Conservation (phyloP, 2,888 invertebrate genomes). For the Agriopis leucophaearia region DNA sequence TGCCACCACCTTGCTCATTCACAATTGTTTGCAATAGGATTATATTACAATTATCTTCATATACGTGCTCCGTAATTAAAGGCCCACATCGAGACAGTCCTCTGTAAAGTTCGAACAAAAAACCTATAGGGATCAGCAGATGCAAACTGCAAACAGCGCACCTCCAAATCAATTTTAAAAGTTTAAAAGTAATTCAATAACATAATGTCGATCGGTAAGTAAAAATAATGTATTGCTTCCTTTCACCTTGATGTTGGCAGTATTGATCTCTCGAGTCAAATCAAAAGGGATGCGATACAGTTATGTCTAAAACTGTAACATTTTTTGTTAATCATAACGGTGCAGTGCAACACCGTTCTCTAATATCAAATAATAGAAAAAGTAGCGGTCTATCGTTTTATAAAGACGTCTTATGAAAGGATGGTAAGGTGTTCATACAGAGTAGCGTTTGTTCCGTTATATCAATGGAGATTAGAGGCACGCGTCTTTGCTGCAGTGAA, state of each 20-base stretch:
- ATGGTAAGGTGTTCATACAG: constrained; percentile 80
- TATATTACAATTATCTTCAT: constrained; percentile 84
- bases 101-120: constrained; percentile 68
- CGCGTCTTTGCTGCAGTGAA: constrained; percentile 73
- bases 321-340: constrained; percentile 78
- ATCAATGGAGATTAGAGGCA: constrained; percentile 84
- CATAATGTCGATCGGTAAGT: constrained; percentile 80
- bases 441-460: constrained; percentile 77
- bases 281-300: constrained; percentile 72
- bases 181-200: constrained; percentile 86
- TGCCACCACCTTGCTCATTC: constrained; percentile 73
- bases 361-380: constrained; percentile 73
- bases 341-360: constrained; percentile 68
- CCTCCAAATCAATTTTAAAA: constrained; percentile 77
- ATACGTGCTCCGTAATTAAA: constrained; percentile 81
- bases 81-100: constrained; percentile 78
- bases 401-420: constrained; percentile 69
- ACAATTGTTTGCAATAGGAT: constrained; percentile 81
- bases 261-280: constrained; percentile 55
- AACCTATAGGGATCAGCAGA: constrained; percentile 72
- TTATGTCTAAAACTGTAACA: constrained; percentile 84
- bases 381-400: constrained; percentile 78
- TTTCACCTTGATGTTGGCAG: constrained; percentile 75
- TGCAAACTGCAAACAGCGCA: constrained; percentile 76
- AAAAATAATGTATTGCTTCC: constrained; percentile 79